Conservation (phyloP, 2,113 vertebrate species). For the Cyanocitta stelleri region DNA sequence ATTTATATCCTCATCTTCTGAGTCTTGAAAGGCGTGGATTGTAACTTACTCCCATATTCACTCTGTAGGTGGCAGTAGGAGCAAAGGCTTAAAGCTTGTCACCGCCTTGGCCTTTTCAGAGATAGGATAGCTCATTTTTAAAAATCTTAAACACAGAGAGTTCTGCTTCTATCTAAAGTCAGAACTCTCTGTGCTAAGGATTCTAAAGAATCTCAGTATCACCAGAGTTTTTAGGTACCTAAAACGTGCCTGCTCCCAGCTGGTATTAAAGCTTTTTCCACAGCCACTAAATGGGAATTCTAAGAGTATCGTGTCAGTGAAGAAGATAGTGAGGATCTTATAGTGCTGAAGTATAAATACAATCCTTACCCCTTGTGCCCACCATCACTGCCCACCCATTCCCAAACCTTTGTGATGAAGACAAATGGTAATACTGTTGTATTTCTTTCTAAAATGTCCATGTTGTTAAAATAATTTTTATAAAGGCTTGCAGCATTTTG, state of each 20-base stretch:
- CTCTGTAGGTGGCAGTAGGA: conserved; percentile 50
- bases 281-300: background rate
- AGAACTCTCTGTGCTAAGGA: background rate
- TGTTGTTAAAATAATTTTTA: background rate
- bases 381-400: background rate
- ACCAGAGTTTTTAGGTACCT: background rate
- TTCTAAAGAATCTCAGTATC: background rate
- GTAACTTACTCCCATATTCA: background rate
- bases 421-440: background rate
- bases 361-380: background rate
- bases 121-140: background rate
- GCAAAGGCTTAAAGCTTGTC: background rate
- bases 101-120: background rate
- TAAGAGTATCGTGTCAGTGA: background rate
- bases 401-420: background rate
- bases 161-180: background rate
- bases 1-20: background rate
- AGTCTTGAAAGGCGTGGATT: background rate
- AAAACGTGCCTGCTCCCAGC: fast-evolving
- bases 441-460: background rate
- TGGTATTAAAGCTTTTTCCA: background rate
- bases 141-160: background rate
- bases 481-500: background rate
- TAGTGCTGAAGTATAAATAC: background rate
- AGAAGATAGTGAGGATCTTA: background rate